Conservation (phyloP, 2,797 vertebrate genomes). For the Cyprinella venusta region DNA sequence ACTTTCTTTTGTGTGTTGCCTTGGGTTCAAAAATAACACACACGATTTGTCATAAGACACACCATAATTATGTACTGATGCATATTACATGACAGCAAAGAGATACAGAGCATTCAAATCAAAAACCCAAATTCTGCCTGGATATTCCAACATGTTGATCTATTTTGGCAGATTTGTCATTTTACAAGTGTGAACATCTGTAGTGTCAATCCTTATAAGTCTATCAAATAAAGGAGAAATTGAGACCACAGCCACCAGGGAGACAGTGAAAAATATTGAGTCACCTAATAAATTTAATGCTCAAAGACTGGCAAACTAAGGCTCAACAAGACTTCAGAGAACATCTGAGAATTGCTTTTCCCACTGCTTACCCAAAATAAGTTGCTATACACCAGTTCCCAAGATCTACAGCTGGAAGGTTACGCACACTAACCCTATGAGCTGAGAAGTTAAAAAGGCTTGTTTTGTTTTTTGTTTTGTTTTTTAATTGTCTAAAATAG, state of each 20-base stretch:
- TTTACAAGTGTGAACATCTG: conserved; percentile 37
- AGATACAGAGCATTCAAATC: not conserved
- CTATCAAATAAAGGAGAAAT: conserved; percentile 24
- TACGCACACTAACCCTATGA: not conserved
- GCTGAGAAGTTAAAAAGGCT: not conserved
- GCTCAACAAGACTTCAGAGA: conserved; percentile 35
- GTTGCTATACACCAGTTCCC: conserved; percentile 21
- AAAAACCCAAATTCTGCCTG: conserved; percentile 3
- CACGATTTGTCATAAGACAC: not conserved
- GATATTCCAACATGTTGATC: not conserved
- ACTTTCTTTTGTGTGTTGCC: not conserved
- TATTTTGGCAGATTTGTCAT: conserved; percentile 26
- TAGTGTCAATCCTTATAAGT: not conserved
- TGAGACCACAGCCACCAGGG: not conserved
- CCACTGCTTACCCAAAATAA: conserved; percentile 20
- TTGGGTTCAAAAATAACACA: not conserved
- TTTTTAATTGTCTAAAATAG: not conserved
- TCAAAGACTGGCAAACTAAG: conserved; percentile 17
- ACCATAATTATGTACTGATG: not conserved
- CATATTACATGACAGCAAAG: not conserved
- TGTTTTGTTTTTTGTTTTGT: not conserved
- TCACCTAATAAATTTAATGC: conserved; percentile 13
- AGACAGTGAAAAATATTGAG: conserved; percentile 23
- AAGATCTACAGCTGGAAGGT: conserved; percentile 24
- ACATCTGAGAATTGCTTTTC: conserved; percentile 20